Conservation (phyloP, 2,797 vertebrate genomes). For the Lacerta viridis region DNA sequence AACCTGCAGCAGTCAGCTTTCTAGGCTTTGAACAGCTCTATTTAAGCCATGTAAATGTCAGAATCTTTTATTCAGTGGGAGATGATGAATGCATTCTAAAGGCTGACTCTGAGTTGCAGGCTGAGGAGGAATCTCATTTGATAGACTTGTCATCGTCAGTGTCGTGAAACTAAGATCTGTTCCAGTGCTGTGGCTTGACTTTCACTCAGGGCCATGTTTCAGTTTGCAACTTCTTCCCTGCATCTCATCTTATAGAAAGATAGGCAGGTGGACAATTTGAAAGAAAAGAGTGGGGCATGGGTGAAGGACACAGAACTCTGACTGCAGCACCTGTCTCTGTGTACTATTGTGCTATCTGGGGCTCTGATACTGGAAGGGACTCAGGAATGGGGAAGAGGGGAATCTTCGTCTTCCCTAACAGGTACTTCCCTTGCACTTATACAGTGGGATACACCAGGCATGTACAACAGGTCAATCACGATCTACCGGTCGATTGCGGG, state of each 20-base stretch:
- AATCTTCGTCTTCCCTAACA: slow-evolving; percentile 34
- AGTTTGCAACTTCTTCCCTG: not conserved
- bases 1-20: slow-evolving; percentile 48
- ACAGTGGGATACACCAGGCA: too few species aligned
- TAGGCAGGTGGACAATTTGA: not conserved
- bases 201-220: not conserved
- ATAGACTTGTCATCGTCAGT: not conserved
- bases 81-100: slow-evolving; percentile 57
- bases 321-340: not conserved
- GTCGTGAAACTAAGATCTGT: not conserved
- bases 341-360: not conserved
- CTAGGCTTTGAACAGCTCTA: slow-evolving; percentile 51
- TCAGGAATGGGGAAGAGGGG: not conserved
- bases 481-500: too few species aligned
- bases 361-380: not conserved
- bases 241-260: not conserved
- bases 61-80: slow-evolving; percentile 66
- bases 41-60: slow-evolving; percentile 66
- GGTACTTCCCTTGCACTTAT: slow-evolving; percentile 43
- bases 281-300: not conserved
- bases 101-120: slow-evolving; percentile 62
- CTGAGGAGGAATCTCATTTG: slow-evolving; percentile 60
- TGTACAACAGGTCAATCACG: too few species aligned
- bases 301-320: not conserved
- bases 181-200: not conserved